Percentiles rank a stretch among this genome's conserved stretches.
phyloP scores from a whole-genome alignment of 2,888 invertebrate species.

The Pyrrhosoma nymphula region DNA sequence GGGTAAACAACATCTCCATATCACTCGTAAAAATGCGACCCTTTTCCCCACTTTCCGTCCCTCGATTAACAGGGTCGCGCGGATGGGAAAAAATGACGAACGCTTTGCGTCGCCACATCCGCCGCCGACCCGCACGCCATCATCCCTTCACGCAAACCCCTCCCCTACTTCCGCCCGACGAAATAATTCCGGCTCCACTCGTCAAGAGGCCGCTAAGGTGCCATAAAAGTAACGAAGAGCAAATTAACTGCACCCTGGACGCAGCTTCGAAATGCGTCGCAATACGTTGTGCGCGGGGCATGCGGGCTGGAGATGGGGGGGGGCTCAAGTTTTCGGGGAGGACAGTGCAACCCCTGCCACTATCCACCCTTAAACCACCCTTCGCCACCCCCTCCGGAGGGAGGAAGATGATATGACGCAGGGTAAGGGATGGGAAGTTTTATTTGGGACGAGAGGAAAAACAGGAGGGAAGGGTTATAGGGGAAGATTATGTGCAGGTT shows the following conservation, averaged over 20 bases:
- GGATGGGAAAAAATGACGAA: background rate
- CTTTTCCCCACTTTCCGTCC: constrained; percentile 3
- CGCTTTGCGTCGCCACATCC: background rate
- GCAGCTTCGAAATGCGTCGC: constrained; percentile 19
- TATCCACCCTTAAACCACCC: background rate
- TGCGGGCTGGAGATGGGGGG: background rate
- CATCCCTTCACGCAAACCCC: background rate
- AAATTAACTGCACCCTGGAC: constrained; percentile 56
- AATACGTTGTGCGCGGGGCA: background rate
- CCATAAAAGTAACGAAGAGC: constrained; percentile 64
- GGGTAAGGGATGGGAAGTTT: background rate
- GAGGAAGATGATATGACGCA: background rate
- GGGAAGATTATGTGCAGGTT: background rate
- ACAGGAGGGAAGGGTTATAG: background rate
- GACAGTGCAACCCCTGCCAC: background rate
- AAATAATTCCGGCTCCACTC: constrained; percentile 56
- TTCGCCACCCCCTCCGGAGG: background rate
- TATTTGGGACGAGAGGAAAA: background rate
- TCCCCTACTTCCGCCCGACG: background rate
- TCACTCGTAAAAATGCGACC: constrained; percentile 27
- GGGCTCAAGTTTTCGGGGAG: background rate
- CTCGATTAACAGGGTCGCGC: background rate
- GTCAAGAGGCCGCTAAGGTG: constrained; percentile 62
- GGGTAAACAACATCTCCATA: background rate
- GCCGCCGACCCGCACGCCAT: no score